phyloP scores from a whole-genome alignment of 2,888 invertebrate species.

The Nephrotoma appendiculata region DNA sequence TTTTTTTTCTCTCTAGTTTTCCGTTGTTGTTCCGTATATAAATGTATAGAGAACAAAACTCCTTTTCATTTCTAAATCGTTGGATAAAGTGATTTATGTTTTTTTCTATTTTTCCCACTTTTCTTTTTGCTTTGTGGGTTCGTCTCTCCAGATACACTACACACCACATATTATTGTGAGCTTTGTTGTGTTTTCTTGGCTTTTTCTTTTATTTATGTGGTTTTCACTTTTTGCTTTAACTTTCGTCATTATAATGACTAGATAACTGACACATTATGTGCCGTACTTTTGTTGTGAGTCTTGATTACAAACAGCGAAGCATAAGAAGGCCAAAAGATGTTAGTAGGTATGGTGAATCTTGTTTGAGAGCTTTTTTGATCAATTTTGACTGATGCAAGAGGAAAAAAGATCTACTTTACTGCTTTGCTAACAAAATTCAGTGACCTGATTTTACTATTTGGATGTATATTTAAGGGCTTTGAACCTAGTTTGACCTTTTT shows the following conservation, averaged over 20 bases:
- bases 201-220: background rate
- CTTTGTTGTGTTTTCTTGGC: background rate
- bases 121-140: background rate
- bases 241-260: background rate
- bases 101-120: background rate
- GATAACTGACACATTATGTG: background rate
- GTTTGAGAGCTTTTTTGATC: background rate
- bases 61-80: background rate
- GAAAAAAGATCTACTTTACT: too few species aligned
- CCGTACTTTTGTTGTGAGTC: background rate
- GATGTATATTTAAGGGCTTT: too few species aligned
- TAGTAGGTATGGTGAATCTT: background rate
- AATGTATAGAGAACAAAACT: background rate
- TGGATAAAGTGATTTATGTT: background rate
- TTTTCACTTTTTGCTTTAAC: background rate
- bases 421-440: too few species aligned
- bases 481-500: too few species aligned
- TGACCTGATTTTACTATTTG: too few species aligned
- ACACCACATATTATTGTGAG: background rate
- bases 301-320: background rate
- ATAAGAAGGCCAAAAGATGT: too few species aligned
- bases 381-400: background rate
- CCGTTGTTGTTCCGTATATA: background rate
- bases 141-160: background rate
- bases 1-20: background rate